phyloP scores from a whole-genome alignment of 2,797 vertebrate genomes.

The Malacoctenus gilli region DNA sequence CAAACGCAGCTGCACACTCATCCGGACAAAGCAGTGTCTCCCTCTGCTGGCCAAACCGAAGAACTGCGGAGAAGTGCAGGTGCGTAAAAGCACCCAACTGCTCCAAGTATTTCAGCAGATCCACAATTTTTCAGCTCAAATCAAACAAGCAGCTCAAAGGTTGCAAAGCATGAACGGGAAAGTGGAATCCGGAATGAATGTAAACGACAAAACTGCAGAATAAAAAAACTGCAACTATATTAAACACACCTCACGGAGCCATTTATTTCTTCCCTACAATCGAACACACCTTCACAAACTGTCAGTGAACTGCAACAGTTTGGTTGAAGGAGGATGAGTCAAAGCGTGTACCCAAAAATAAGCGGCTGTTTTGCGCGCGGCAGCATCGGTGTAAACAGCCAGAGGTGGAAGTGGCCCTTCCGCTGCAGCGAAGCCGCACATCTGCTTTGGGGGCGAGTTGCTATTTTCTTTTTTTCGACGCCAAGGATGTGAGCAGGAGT shows the following conservation, averaged over 20 bases:
- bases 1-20: too few species aligned
- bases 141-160: too few species aligned
- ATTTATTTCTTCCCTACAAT: background rate
- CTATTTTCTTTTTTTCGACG: conserved; percentile 52
- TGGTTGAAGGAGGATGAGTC: conserved; percentile 22
- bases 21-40: conserved; percentile 44
- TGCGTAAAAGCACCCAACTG: conserved; percentile 40
- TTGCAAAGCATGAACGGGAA: too few species aligned
- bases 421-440: conserved; percentile 76
- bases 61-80: conserved; percentile 39
- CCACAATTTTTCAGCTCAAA: too few species aligned
- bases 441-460: conserved; percentile 82
- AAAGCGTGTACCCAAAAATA: conserved; percentile 67
- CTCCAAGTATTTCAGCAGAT: too few species aligned
- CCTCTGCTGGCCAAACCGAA: conserved; percentile 66
- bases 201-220: too few species aligned
- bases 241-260: too few species aligned
- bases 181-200: too few species aligned
- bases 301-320: too few species aligned
- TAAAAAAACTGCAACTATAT: too few species aligned
- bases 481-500: conserved; percentile 81
- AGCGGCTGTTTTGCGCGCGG: conserved; percentile 57
- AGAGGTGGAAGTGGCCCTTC: conserved; percentile 79
- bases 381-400: conserved; percentile 70
- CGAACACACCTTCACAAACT: too few species aligned